Conservation (phyloP, 1,140 invertebrate species). For the Proales similis region DNA sequence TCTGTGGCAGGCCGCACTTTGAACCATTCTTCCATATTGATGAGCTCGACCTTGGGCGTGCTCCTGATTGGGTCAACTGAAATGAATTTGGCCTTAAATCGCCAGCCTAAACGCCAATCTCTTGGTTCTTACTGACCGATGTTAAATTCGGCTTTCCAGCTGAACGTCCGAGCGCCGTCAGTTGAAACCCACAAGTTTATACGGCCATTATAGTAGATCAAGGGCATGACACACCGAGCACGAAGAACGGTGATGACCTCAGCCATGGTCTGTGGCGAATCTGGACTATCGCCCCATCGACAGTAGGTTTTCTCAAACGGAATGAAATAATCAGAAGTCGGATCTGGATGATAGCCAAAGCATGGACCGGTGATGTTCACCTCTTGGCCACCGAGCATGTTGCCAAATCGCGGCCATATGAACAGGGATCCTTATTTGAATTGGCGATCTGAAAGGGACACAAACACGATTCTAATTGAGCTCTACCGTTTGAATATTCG, state of each 20-base stretch:
- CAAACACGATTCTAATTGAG: conserved; percentile 11
- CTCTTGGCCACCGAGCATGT: conserved; percentile 86
- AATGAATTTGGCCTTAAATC: too few species aligned
- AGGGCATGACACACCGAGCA: conserved; percentile 35
- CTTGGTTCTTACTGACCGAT: too few species aligned
- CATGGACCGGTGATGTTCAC: conserved; percentile 92
- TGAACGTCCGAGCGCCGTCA: conserved; percentile 27
- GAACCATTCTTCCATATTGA: conserved; percentile 20
- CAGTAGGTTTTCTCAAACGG: conserved; percentile 34
- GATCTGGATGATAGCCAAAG: conserved; percentile 53
- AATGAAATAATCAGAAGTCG: conserved; percentile 23
- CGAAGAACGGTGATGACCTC: conserved; percentile 30
- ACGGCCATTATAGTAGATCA: conserved; percentile 26
- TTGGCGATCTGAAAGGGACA: too few species aligned
- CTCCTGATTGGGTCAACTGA: conserved; percentile 32
- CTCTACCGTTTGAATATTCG: conserved; percentile 40
- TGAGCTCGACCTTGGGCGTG: conserved; percentile 11
- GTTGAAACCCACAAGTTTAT: conserved; percentile 35
- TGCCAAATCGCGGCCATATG: conserved; percentile 83
- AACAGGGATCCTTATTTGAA: conserved; percentile 66
- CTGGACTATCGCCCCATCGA: conserved; percentile 20
- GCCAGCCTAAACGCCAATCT: too few species aligned
- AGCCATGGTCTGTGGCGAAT: conserved; percentile 16
- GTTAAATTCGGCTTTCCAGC: conserved; percentile 27
- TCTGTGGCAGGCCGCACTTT: conserved; percentile 6